Conservation (phyloP, 2,888 invertebrate genomes). For the Opisthograptis luteolata region DNA sequence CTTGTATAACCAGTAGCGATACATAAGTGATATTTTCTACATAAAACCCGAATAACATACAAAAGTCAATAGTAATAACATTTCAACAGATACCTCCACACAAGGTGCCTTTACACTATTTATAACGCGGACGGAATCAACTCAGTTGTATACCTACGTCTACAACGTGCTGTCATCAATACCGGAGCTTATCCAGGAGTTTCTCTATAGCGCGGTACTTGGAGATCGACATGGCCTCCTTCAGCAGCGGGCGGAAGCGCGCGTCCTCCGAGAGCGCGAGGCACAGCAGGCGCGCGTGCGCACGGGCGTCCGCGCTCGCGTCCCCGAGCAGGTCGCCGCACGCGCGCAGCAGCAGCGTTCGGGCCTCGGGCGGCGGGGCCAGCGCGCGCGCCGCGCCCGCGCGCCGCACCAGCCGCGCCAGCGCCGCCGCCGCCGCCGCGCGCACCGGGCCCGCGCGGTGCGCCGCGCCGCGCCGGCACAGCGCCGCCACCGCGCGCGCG, state of each 20-base stretch:
- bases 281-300: slow-evolving; percentile 91
- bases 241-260: slow-evolving; percentile 89
- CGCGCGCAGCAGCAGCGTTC: slow-evolving; percentile 91
- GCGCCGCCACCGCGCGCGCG: slow-evolving; percentile 86
- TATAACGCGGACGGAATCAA: slow-evolving; percentile 10
- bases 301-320: slow-evolving; percentile 93
- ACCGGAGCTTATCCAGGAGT: slow-evolving; percentile 85
- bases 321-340: slow-evolving; percentile 94
- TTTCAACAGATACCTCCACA: too few species aligned
- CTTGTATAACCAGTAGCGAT: too few species aligned
- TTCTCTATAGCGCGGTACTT: slow-evolving; percentile 94
- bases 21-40: too few species aligned
- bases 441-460: slow-evolving; percentile 96
- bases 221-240: slow-evolving; percentile 91
- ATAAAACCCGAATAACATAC: too few species aligned
- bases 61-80: too few species aligned
- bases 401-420: slow-evolving; percentile 88
- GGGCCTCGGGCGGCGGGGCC: slow-evolving; percentile 89
- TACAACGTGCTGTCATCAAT: slow-evolving; percentile 57
- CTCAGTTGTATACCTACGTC: background rate
- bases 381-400: slow-evolving; percentile 90
- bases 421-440: slow-evolving; percentile 91
- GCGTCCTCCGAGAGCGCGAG: slow-evolving; percentile 88
- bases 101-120: too few species aligned
- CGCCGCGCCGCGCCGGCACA: slow-evolving; percentile 87